Base-by-base conservation (phyloP, 1,140 invertebrate species). In the Drosophila sp. region DNA sequence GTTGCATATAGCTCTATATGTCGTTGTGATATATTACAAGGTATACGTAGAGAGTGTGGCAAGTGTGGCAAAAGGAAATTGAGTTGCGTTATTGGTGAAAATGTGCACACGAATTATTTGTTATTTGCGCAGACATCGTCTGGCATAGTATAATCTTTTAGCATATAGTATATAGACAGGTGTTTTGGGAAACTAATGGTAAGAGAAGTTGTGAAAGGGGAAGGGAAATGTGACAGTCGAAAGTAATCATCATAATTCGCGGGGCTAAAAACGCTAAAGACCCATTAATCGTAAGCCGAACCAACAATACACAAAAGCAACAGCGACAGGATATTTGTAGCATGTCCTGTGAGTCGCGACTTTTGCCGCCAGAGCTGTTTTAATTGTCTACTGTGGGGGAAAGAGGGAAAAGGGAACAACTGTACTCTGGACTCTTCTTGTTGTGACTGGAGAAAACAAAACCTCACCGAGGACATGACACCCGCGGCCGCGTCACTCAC, bases 231-330 rank as follows among this genome's bases (percentile, higher is more conserved):
- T 36, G 41, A 16, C 27, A 51, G 65, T 51, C 61, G 4, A 65
- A 69, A 69, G 76, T 80, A 84, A 89, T 82, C 79, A 79, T 72
- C 62, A 77, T 89, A 80, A 82, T 66, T 82, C 54, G 29, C 61
- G 66, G 62, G 66, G 40, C 70, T 48, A 72, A 76, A 89, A 84
- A 89, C 75, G 73, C 72, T 74, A 90, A 86, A 78, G 65, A 80
- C 87, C 82, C 81, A 87, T 90, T 90, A 90, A 90, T 84, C 71
- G 64, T 59, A 67, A 54, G 64, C 72, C 66, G 11, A 50, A 32
- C 50, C 59, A 56, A 65, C 62, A 29, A 45, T n/a, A 32, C 3
- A 27, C 7, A 58, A 13, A 6, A 9, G 34, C 11, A 32, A 4
- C 11, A 27, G 50, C 43, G 54, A 74, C 73, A 69, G 70, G 69